Percentiles rank a stretch among this genome's conserved stretches.
Evolutionary conservation across 2,797 vertebrate genomes (phyloP).

Genomic region (Enteromius trimaculatus): DNA sequence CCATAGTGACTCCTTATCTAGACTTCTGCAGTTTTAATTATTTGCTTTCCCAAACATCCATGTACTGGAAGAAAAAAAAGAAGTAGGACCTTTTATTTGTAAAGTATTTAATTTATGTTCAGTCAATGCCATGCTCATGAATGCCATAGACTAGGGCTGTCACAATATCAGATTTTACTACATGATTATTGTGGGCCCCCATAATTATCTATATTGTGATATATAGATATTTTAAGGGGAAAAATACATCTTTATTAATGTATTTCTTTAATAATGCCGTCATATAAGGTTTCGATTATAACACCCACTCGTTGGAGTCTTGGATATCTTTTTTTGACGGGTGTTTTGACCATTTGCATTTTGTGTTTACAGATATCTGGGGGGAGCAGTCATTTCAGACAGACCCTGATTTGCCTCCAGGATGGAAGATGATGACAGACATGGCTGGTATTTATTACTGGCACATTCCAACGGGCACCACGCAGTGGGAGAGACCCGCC

Average conservation of each 20-base stretch:
- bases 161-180: background rate
- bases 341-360: constrained; percentile 40
- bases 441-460: constrained; percentile 96
- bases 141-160: background rate
- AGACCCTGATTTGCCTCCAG: constrained; percentile 93
- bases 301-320: background rate
- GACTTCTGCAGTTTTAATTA: background rate
- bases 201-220: background rate
- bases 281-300: background rate
- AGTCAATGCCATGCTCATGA: background rate
- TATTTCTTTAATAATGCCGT: too few relatives aligned
- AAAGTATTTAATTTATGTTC: background rate
- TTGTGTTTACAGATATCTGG: constrained; percentile 86
- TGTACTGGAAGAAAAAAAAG: constrained; percentile 1
- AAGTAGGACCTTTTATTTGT: too few relatives aligned
- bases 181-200: background rate
- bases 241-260: background rate
- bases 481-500: constrained; percentile 93
- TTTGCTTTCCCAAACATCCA: background rate
- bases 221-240: background rate
- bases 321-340: background rate
- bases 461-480: constrained; percentile 98
- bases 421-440: constrained; percentile 97
- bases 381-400: constrained; percentile 94
- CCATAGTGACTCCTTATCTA: background rate